Evolutionary conservation across 2,888 invertebrate genomes (phyloP), one percentile per base, ranked within the genome.

Genomic region (Ophion obscuratus): DNA sequence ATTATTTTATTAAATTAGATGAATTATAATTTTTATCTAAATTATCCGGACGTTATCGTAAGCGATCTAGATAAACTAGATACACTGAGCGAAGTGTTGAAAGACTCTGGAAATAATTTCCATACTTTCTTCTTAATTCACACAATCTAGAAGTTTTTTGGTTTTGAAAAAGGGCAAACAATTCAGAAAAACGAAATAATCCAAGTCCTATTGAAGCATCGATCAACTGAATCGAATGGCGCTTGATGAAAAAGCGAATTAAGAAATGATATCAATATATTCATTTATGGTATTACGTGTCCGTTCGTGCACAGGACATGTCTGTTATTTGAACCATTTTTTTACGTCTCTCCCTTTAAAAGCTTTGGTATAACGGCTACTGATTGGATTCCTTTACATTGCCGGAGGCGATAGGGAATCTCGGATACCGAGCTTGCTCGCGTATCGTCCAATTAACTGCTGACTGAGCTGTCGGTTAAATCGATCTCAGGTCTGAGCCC

Each of bases 401-500:
- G 53, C 36, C 20, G 27, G 67, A 59, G 40, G 61, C 67, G 24
- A 57, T 47, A 14, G 47, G 57, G 24, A 57, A 57, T 27, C 40
- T 59, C 44, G 24, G 44, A 40, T 78, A 44, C 68, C 44, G 61
- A 68, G 78, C 57, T 9, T 62, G 27, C 61, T 47, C 70, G n/a
- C 61, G 59, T 53, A 64, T 36, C 74, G 66, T 84, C 78, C 78
- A 86, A 86, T 86, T 86, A 86, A 86, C 81, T 71, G 78, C 70
- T 70, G 71, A 78, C 75, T 81, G 81, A 84, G 66, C 81, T 83
- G 68, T 64, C 20, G 80, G 74, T 84, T 71, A 81, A 84, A 86
- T 84, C 78, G 86, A 86, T 86, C 78, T 70, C 36, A 27, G n/a
- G 44, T 9, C 59, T 62, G 73, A 57, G 57, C 40, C 57, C 40